Base-by-base conservation (phyloP, 2,888 invertebrate genomes). In the Margaritifera margaritifera region DNA sequence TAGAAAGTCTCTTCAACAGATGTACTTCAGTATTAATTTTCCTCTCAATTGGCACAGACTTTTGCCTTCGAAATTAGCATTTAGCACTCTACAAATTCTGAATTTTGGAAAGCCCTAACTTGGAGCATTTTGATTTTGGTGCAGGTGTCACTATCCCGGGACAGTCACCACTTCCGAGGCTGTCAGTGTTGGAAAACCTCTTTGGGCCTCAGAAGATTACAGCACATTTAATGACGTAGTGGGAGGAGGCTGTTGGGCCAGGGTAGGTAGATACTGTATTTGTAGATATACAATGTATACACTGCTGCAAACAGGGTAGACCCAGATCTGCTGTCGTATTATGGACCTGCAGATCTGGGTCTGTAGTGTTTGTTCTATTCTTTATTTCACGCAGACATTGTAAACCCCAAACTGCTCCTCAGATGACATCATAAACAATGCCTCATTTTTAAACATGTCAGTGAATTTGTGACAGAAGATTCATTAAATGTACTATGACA, bases 191-290 rank as follows among this genome's bases (percentile, higher is more conserved):
- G 86, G 84, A 0, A 87, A 86, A 70, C 84, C 80, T 6, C 80
- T 90, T 51, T 90, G 90, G 90, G 79, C 89, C 4, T 89, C 89
- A 8, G 90, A 90, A 73, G 90, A 90, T 68, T 90, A 84, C 84
- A 90, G 90, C 71, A 86, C 89, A 1, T 82, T 78, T 62, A 89
- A 89, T 75, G 80, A 87, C 69, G 74, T 83, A 25, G 78, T 80
- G 25, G 90, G 89, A 18, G 87, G 83, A 19, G 89, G 87, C 11
- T 90, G 90, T 77, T 90, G 89, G 90, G 90, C 89, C 18, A 80
- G 90, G 80, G 89, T 89, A 67, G 71, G 78, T 75, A 8, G 25
- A 20, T n/a, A 50, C 51, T 19, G 11, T 42, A 2, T 42, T 42
- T 42, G 2, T 42, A 42, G 42, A 42, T 42, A 11, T 15, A 42